Percentiles rank a stretch among this genome's conserved stretches.
These are phyloP conservation scores for Exocentrus adspersus DNA, from an alignment of 2,888 invertebrate species.

Conservation along the genomic window DNA sequence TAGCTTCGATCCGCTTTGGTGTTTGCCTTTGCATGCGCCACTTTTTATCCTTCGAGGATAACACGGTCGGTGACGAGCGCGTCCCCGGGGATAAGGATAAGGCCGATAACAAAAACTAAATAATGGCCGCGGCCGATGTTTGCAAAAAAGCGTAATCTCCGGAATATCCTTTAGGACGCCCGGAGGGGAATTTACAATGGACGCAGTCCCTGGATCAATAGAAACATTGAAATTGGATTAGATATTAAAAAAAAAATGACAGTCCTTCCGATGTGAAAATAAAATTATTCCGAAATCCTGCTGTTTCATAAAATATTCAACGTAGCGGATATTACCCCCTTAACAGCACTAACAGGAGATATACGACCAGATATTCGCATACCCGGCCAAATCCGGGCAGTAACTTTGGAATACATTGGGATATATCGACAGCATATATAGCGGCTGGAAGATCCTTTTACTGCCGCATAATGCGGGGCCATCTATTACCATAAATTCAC, in stretches of 20 bases:
- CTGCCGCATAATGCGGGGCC: constrained; percentile 47
- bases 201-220: no score
- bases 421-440: constrained; percentile 50
- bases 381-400: constrained; percentile 51
- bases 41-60: constrained; percentile 50
- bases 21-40: constrained; percentile 58
- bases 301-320: no score
- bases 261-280: no score
- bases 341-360: no score
- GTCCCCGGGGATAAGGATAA: constrained; percentile 30
- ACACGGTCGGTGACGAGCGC: constrained; percentile 22
- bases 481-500: constrained; percentile 43
- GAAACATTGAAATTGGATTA: no score
- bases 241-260: no score
- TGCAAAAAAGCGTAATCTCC: constrained; percentile 26
- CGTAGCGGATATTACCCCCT: no score
- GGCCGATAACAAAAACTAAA: constrained; percentile 29
- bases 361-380: no score
- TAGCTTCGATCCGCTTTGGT: constrained; percentile 45
- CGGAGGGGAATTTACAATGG: background rate
- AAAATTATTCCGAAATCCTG: no score
- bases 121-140: constrained; percentile 27
- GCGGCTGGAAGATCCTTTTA: constrained; percentile 45
- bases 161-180: constrained; percentile 17
- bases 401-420: constrained; percentile 54